Evolutionary conservation across 2,888 invertebrate genomes (phyloP), one percentile per base, ranked within the genome.

Genomic region (Drosophila ezoana): DNA sequence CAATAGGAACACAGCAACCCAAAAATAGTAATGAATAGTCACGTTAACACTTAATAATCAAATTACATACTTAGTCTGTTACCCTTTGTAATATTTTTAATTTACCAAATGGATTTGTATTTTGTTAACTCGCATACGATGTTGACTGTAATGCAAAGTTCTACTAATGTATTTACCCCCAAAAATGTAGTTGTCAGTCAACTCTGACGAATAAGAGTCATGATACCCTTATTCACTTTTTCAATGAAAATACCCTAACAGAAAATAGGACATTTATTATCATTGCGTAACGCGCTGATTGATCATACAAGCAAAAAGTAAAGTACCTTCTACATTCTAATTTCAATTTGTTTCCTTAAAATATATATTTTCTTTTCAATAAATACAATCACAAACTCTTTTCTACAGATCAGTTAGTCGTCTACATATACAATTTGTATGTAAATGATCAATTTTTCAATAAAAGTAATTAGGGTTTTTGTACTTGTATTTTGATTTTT

Each of bases 51-150:
- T 61, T 43, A 72, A 67, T 80, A 67, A 64, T 67, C 23, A 59
- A 69, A 51, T 64, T 66, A 73, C 45, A 53, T 66, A 68, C 54
- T 77, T 88, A 90, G 88, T 88, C 90, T 88, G 88, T 90, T 88
- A 90, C 88, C 88, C 88, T 77, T 74, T 69, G 68, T 59, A 76
- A 71, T 76, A 51, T 63, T 65, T 68, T 67, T 84, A 51, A 72
- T 84, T 73, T 74, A 62, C 65, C 47, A 68, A 74, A 69, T 65
- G 37, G 43, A 71, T 68, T 71, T 77, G 81, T 69, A 77, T 81
- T 74, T 66, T 76, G 59, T 77, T 63, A 68, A 81, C 38, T 75
- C 52, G 76, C 71, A 79, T 75, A 44, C 41, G 41, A 79, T 58
- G 58, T 75, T 63, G 61, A 77, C 64, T 81, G 72, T 81, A 64